A percentile compares a stretch with the other conserved stretches of the same genome.
These are phyloP conservation scores for Achlya flavicornis DNA, from an alignment of 2,888 invertebrate genomes.

Conservation along the genomic window DNA sequence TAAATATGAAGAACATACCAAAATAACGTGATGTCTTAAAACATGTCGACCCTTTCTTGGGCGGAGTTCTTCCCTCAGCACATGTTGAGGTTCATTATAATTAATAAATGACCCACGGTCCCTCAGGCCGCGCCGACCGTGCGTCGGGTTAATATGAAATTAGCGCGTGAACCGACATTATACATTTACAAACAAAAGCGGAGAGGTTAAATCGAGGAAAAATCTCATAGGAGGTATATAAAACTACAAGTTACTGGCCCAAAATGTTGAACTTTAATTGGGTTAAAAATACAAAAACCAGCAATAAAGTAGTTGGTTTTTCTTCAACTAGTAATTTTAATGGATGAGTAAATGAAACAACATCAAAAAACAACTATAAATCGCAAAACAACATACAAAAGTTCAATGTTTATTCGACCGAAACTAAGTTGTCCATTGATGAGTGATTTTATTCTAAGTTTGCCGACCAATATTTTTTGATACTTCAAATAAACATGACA, in stretches of 20 bases:
- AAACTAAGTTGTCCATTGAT: too few species aligned
- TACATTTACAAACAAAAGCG: background rate
- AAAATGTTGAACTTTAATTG: too few species aligned
- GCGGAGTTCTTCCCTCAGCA: conserved; percentile 61
- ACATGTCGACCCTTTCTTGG: conserved; percentile 79
- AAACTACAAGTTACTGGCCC: background rate
- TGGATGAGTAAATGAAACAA: too few species aligned
- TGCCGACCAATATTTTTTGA: too few species aligned
- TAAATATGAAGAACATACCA: conserved; percentile 21
- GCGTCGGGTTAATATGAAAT: conserved; percentile 60
- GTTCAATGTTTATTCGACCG: too few species aligned
- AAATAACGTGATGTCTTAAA: conserved; percentile 78
- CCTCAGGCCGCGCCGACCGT: conserved; percentile 47
- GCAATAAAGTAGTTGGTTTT: too few species aligned
- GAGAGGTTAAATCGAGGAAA: conserved; percentile 3
- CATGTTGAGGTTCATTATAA: conserved; percentile 69
- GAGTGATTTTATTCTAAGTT: too few species aligned
- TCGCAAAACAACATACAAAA: too few species aligned
- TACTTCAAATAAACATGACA: too few species aligned
- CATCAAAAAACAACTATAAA: too few species aligned
- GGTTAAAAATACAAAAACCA: too few species aligned
- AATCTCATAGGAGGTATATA: background rate
- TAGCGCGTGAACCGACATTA: conserved; percentile 34
- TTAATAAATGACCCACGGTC: conserved; percentile 81
- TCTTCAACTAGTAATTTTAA: too few species aligned